A percentile compares a stretch with the other conserved stretches of the same genome.
These are phyloP conservation scores for Paradoxurus hermaphroditus DNA, from an alignment of 2,113 vertebrate species.

Conservation along the genomic window DNA sequence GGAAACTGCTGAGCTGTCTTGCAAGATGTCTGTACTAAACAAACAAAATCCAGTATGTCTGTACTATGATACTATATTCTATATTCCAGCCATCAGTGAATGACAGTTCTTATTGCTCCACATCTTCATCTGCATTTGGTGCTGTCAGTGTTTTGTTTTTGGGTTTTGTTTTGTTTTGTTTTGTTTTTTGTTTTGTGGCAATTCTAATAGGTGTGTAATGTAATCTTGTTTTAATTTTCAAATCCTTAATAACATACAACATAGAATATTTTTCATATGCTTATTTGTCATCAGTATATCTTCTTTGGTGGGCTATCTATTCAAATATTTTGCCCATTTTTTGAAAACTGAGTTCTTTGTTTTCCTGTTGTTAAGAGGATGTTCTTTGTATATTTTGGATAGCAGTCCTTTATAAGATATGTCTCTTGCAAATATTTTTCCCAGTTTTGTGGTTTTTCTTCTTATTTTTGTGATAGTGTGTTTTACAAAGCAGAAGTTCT, in stretches of 20 bases:
- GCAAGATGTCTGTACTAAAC: neutral
- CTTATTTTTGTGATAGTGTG: neutral
- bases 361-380: neutral
- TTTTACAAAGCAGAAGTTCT: neutral
- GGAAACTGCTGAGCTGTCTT: neutral
- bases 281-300: neutral
- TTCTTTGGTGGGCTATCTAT: neutral
- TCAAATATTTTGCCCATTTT: neutral
- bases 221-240: neutral
- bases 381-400: neutral
- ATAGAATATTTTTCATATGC: neutral
- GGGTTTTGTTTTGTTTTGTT: too few relatives aligned
- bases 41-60: too few relatives aligned
- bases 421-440: neutral
- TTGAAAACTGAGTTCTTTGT: neutral
- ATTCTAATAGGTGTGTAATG: neutral
- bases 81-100: neutral
- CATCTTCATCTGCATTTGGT: neutral
- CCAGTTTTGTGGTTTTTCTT: neutral
- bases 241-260: neutral
- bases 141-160: neutral
- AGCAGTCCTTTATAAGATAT: neutral
- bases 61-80: neutral
- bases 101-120: neutral
- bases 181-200: too few relatives aligned